These are phyloP conservation scores for Hypanus sabinus DNA, from an alignment of 2,113 vertebrate genomes.

Conservation along the genomic window DNA sequence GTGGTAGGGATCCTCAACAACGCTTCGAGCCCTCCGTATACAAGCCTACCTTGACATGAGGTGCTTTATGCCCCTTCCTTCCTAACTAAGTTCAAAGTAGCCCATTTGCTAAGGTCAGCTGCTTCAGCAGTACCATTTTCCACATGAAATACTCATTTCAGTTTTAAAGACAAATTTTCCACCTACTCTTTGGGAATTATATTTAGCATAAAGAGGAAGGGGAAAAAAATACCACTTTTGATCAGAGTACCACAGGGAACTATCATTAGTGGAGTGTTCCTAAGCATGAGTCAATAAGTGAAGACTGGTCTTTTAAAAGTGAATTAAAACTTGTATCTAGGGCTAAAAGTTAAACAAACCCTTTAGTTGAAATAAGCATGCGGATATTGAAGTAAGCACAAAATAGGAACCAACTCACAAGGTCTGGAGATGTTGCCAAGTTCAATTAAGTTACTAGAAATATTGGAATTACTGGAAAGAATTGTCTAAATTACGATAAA, in stretches of 20 bases:
- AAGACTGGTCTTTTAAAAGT: background rate
- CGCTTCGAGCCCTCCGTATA: no score
- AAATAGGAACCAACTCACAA: background rate
- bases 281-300: background rate
- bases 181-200: background rate
- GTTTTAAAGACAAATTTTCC: background rate
- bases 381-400: background rate
- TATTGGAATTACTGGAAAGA: background rate
- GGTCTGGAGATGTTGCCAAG: background rate
- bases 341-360: background rate
- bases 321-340: background rate
- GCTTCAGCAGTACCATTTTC: background rate
- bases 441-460: background rate
- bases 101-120: background rate
- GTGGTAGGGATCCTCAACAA: no score
- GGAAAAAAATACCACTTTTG: background rate
- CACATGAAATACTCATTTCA: background rate
- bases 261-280: background rate
- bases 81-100: background rate
- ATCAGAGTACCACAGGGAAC: background rate
- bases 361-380: background rate
- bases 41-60: background rate
- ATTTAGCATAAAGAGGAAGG: background rate
- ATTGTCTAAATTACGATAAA: background rate
- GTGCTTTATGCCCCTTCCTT: background rate